Conservation (phyloP, 2,888 invertebrate genomes). For the Cheilosia impressa region DNA sequence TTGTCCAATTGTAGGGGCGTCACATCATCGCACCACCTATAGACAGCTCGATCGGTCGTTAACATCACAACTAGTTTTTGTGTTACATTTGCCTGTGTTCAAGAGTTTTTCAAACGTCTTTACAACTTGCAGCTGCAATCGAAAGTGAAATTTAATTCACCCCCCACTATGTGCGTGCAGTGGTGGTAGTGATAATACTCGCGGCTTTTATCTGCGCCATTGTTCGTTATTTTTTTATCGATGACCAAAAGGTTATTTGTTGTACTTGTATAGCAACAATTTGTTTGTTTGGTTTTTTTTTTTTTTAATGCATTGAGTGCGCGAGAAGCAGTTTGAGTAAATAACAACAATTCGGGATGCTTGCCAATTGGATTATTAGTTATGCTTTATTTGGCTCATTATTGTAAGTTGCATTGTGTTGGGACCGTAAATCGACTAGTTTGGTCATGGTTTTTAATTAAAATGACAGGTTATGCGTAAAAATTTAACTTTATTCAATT, state of each 20-base stretch:
- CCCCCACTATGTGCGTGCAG: constrained; percentile 26
- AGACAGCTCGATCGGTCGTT: constrained; percentile 59
- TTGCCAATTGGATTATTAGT: constrained; percentile 26
- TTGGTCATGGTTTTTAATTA: constrained; percentile 3
- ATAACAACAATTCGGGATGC: constrained; percentile 1
- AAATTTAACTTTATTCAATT: neutral
- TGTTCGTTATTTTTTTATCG: constrained; percentile 8
- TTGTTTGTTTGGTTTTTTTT: neutral
- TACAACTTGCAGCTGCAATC: constrained; percentile 50
- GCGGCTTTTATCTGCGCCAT: constrained; percentile 51
- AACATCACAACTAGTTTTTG: constrained; percentile 59
- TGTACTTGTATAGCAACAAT: neutral
- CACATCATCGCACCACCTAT: constrained; percentile 47
- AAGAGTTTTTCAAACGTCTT: constrained; percentile 35
- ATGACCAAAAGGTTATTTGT: constrained; percentile 12
- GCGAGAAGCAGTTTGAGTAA: constrained; percentile 9
- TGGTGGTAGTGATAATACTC: constrained; percentile 29
- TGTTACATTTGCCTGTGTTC: neutral
- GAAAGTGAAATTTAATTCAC: constrained; percentile 69
- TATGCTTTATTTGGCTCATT: constrained; percentile 12
- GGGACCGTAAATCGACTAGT: neutral
- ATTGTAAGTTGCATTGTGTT: constrained; percentile 28
- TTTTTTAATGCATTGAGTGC: constrained; percentile 13
- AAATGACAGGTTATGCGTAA: neutral
- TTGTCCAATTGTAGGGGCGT: constrained; percentile 21